Percentiles rank a stretch among this genome's conserved stretches.
Evolutionary conservation across 2,888 invertebrate species (phyloP).

Genomic region (Cephus pygmeus): DNA sequence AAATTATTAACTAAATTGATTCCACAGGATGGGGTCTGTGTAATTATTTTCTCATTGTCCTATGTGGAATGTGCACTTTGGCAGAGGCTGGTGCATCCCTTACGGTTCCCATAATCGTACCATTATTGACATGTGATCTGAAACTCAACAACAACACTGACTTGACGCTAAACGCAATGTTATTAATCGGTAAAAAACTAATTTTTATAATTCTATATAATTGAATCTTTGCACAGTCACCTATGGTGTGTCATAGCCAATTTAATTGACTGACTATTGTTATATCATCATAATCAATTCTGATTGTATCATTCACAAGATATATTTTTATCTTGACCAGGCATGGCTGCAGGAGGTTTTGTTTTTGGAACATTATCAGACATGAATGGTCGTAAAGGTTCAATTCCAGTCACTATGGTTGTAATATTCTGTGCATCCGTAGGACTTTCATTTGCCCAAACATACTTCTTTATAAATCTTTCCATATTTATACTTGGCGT

Average conservation of each 20-base stretch:
- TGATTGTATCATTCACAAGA: neutral
- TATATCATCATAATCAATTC: neutral
- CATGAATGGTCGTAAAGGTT: conserved; percentile 60
- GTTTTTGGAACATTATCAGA: conserved; percentile 59
- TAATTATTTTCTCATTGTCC: conserved; percentile 41
- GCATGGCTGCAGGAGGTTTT: conserved; percentile 60
- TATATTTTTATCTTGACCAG: conserved; percentile 39
- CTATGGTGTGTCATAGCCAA: neutral
- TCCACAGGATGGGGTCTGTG: conserved; percentile 47
- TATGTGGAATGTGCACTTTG: conserved; percentile 45
- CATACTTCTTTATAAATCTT: conserved; percentile 53
- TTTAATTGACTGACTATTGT: neutral
- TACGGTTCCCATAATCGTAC: conserved; percentile 35
- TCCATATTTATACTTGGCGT: conserved; percentile 63
- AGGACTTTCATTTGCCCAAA: conserved; percentile 62
- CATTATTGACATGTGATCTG: conserved; percentile 47
- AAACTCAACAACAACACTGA: conserved; percentile 31
- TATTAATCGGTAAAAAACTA: conserved; percentile 37
- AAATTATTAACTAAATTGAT: neutral
- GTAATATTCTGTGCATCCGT: conserved; percentile 61
- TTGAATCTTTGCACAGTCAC: neutral
- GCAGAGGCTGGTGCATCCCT: conserved; percentile 46
- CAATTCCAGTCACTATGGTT: conserved; percentile 57
- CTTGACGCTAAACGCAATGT: conserved; percentile 34
- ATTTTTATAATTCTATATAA: neutral